These are phyloP conservation scores for Tolypeutes matacus DNA, from an alignment of 2,797 vertebrate genomes.

Conservation along the genomic window DNA sequence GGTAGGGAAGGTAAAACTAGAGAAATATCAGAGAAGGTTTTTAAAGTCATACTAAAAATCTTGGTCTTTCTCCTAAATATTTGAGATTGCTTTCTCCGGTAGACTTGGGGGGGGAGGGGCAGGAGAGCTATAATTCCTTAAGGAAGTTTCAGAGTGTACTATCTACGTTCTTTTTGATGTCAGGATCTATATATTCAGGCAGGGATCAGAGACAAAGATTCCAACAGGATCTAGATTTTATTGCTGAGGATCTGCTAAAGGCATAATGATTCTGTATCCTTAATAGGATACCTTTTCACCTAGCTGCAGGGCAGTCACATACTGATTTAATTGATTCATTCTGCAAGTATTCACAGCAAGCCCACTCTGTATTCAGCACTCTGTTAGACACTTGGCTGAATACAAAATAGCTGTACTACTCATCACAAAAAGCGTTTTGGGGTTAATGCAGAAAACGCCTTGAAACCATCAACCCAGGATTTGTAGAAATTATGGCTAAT, in stretches of 20 bases:
- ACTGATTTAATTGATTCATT: background rate
- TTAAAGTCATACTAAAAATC: background rate
- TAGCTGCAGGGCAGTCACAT: background rate
- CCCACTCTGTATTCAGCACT: background rate
- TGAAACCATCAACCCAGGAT: constrained; percentile 68
- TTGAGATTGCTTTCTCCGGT: background rate
- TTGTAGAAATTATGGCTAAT: background rate
- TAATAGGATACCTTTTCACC: background rate
- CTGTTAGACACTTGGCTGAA: background rate
- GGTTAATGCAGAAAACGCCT: constrained; percentile 82
- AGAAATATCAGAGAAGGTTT: background rate
- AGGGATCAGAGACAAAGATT: background rate
- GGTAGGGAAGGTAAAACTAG: background rate
- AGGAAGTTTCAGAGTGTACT: background rate
- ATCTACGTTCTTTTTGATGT: background rate
- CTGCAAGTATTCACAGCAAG: background rate
- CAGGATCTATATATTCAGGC: background rate
- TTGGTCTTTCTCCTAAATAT: too few species aligned
- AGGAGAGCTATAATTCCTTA: background rate
- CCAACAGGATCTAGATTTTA: too few species aligned
- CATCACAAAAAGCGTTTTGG: constrained; percentile 75
- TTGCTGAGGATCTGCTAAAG: background rate
- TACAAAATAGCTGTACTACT: background rate
- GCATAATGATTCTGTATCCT: background rate
- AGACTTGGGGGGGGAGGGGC: too few species aligned